Conservation (phyloP, 2,888 invertebrate species). For the Agriopis leucophaearia region DNA sequence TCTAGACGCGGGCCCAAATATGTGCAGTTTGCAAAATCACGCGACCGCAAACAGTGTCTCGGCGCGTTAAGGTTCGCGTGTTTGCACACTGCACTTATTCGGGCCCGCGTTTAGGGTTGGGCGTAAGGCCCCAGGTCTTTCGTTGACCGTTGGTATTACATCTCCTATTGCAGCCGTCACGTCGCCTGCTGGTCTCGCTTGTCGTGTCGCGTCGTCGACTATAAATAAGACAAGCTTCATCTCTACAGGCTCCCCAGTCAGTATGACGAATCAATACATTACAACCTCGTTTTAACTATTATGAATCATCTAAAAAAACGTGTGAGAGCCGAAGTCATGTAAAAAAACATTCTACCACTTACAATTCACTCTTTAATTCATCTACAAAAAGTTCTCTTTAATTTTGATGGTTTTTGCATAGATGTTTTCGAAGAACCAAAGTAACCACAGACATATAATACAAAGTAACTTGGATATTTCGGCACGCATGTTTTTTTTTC, state of each 20-base stretch:
- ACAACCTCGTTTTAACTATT: not conserved
- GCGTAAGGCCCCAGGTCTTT: no score
- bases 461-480: not conserved
- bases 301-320: slow-evolving; percentile 13
- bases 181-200: not conserved
- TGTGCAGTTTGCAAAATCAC: no score
- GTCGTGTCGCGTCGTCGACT: not conserved
- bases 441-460: no score
- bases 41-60: no score
- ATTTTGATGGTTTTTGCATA: slow-evolving; percentile 3
- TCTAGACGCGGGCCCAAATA: no score
- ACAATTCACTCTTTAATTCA: slow-evolving; percentile 7
- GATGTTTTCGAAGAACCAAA: slow-evolving; percentile 1
- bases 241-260: not conserved
- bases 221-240: not conserved
- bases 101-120: no score
- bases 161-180: not conserved
- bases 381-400: slow-evolving; percentile 23
- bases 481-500: not conserved
- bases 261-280: slow-evolving; percentile 27
- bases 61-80: no score
- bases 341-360: slow-evolving; percentile 18
- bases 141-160: no score
- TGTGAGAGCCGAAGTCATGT: slow-evolving; percentile 11
- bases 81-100: no score